Percentiles rank a stretch among this genome's conserved stretches.
Evolutionary conservation across 2,797 vertebrate species (phyloP).

Genomic region (Pitangus sulphuratus): DNA sequence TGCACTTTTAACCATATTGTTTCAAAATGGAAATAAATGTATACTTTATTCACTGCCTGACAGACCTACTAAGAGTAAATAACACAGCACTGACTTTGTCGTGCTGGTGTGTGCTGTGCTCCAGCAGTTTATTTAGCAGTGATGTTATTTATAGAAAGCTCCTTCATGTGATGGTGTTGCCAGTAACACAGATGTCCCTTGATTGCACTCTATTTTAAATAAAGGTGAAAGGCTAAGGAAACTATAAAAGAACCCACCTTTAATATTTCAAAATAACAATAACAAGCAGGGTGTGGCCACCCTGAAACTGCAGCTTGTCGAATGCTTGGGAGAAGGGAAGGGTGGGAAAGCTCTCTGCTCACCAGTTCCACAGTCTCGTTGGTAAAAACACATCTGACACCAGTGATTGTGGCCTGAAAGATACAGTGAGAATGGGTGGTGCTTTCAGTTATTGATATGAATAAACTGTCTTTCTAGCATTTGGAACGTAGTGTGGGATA

Average conservation of each 20-base stretch:
- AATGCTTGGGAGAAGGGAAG: slow-evolving; percentile 67
- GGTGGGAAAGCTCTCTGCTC: slow-evolving; percentile 67
- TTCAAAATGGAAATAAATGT: neutral
- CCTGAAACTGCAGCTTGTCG: neutral
- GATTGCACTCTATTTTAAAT: slow-evolving; percentile 60
- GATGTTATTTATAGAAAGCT: slow-evolving; percentile 58
- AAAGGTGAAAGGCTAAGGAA: slow-evolving; percentile 67
- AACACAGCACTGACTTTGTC: neutral
- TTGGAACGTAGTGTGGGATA: neutral
- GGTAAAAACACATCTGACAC: slow-evolving; percentile 62
- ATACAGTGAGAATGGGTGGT: slow-evolving; percentile 39
- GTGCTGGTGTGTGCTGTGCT: neutral
- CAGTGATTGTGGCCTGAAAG: slow-evolving; percentile 17
- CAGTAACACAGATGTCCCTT: slow-evolving; percentile 61
- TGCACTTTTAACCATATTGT: neutral
- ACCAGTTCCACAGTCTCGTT: slow-evolving; percentile 51
- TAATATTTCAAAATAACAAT: slow-evolving; percentile 67
- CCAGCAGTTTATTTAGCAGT: slow-evolving; percentile 36
- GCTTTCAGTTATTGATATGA: slow-evolving; percentile 4
- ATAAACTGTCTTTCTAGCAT: slow-evolving; percentile 6
- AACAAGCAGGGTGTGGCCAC: slow-evolving; percentile 65
- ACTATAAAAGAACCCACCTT: slow-evolving; percentile 58
- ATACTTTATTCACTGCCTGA: neutral
- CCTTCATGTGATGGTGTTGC: slow-evolving; percentile 32
- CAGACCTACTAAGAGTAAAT: neutral